Conservation (phyloP, 2,797 vertebrate species). For the Podarcis lilfordi region DNA sequence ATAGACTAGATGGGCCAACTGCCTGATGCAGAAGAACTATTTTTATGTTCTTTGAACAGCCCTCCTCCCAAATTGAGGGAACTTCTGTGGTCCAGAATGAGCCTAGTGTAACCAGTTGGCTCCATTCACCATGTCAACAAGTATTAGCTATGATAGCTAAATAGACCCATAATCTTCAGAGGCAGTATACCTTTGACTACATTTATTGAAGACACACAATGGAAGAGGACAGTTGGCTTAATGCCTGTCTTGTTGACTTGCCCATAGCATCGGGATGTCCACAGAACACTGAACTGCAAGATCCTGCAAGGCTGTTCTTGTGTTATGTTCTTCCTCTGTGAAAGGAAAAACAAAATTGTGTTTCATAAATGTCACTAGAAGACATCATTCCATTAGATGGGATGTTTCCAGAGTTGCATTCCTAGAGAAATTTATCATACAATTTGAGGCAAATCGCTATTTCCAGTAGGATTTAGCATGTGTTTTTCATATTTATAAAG, state of each 20-base stretch:
- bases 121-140: neutral
- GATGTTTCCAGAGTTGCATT: neutral
- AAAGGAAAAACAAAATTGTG: neutral
- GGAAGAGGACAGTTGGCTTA: neutral
- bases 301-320: neutral
- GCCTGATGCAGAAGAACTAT: too few relatives aligned
- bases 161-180: too few relatives aligned
- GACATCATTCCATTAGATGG: neutral
- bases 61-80: neutral
- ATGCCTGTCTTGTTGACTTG: neutral
- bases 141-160: neutral
- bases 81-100: neutral
- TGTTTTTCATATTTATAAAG: slow-evolving; percentile 6
- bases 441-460: neutral
- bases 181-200: neutral
- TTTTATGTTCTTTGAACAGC: neutral
- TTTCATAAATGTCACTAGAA: neutral
- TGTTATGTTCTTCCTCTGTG: neutral
- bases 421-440: neutral
- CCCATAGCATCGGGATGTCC: neutral
- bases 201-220: neutral
- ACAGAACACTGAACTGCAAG: neutral
- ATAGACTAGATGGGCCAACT: too few relatives aligned
- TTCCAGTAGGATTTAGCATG: neutral
- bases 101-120: neutral